These are phyloP conservation scores for Percopsis omiscomaycus DNA, from an alignment of 2,797 vertebrate species.

Conservation along the genomic window DNA sequence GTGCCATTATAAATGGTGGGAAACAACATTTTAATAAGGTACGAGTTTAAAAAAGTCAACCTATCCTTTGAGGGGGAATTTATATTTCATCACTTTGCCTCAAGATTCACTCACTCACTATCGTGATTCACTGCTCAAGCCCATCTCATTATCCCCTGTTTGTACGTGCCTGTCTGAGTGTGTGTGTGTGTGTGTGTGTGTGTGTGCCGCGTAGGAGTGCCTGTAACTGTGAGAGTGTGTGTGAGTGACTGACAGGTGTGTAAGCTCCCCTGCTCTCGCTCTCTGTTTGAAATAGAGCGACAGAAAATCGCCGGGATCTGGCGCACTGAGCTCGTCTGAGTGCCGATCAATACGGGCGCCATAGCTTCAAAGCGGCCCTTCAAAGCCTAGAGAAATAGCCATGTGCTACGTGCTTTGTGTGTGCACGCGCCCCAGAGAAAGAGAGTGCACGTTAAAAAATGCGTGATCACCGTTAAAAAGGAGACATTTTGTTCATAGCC, in stretches of 20 bases:
- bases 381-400: slow-evolving; percentile 74
- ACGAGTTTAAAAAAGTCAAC: too few relatives aligned
- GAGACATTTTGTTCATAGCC: background rate
- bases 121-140: slow-evolving; percentile 66
- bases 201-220: slow-evolving; percentile 17
- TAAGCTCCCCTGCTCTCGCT: slow-evolving; percentile 68
- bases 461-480: too few relatives aligned
- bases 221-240: background rate
- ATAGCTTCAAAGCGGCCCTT: slow-evolving; percentile 76
- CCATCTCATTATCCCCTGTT: slow-evolving; percentile 70
- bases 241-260: slow-evolving; percentile 69
- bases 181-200: background rate
- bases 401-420: slow-evolving; percentile 61
- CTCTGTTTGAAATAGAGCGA: slow-evolving; percentile 77
- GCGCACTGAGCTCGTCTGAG: slow-evolving; percentile 74
- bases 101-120: slow-evolving; percentile 56
- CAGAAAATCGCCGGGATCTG: slow-evolving; percentile 78
- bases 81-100: slow-evolving; percentile 73
- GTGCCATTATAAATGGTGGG: background rate
- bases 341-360: slow-evolving; percentile 73
- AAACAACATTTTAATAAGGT: too few relatives aligned
- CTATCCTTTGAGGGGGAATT: slow-evolving; percentile 29
- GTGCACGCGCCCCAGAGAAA: background rate
- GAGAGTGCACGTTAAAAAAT: background rate
- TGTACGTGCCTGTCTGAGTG: slow-evolving; percentile 31